These are phyloP conservation scores for Colostygia pectinataria DNA, from an alignment of 2,888 invertebrate genomes.

Conservation along the genomic window DNA sequence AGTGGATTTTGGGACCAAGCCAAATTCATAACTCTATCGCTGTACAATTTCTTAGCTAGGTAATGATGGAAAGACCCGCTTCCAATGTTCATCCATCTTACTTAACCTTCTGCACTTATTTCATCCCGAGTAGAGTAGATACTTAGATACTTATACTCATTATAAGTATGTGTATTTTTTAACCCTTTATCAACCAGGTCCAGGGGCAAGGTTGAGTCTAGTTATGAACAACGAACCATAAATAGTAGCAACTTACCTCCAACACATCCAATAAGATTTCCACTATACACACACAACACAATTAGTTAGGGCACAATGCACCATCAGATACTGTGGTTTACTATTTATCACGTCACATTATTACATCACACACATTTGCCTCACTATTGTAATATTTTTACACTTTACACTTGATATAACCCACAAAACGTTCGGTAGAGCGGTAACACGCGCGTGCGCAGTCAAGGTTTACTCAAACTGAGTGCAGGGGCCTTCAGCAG, in stretches of 20 bases:
- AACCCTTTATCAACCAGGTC: no score
- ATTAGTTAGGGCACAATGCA: slow-evolving; percentile 30
- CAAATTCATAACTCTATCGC: no score
- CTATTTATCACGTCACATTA: slow-evolving; percentile 4
- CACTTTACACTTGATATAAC: slow-evolving; percentile 2
- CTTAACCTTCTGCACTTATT: no score
- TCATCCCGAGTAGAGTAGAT: no score
- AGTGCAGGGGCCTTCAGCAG: slow-evolving; percentile 22
- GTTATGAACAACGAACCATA: neutral
- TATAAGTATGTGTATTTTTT: no score
- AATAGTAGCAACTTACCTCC: slow-evolving; percentile 43
- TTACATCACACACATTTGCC: slow-evolving; percentile 8
- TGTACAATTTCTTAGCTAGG: no score
- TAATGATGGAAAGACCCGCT: no score
- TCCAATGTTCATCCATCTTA: no score
- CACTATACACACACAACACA: slow-evolving; percentile 10
- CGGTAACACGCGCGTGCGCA: slow-evolving; percentile 28
- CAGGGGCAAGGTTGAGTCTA: neutral
- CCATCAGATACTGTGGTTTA: slow-evolving; percentile 19
- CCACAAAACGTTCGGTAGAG: neutral
- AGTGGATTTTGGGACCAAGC: no score
- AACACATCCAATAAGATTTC: slow-evolving; percentile 43
- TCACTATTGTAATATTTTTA: slow-evolving; percentile 6
- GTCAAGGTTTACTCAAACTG: slow-evolving; percentile 38
- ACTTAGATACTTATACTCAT: no score